A percentile compares a stretch with the other conserved stretches of the same genome.
These are phyloP conservation scores for Capitulum mitella DNA, from an alignment of 2,888 invertebrate genomes.

Conservation along the genomic window DNA sequence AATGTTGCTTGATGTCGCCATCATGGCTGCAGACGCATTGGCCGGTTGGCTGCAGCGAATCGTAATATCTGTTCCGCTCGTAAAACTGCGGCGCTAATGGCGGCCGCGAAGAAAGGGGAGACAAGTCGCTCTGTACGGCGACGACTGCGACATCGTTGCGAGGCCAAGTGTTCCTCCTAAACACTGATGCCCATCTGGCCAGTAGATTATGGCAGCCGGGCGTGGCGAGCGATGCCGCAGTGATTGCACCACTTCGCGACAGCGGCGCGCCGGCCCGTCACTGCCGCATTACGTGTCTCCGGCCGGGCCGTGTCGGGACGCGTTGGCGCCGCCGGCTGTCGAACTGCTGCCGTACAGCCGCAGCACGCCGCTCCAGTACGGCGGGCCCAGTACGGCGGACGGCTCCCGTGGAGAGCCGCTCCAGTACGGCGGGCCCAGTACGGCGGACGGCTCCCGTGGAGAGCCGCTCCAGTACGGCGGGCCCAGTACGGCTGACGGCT, in stretches of 20 bases:
- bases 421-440: too few species aligned
- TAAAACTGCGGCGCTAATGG: neutral
- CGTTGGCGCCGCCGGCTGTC: too few species aligned
- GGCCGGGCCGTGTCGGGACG: too few species aligned
- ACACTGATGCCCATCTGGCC: neutral
- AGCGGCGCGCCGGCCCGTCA: neutral
- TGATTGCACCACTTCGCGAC: slow-evolving; percentile 13
- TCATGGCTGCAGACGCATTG: neutral
- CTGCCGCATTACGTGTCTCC: neutral
- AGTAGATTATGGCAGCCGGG: neutral
- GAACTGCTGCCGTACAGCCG: too few species aligned
- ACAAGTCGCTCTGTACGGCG: neutral
- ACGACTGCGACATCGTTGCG: neutral
- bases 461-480: too few species aligned
- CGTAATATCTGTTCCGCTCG: neutral
- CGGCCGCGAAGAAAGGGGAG: neutral
- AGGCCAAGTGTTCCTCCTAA: neutral
- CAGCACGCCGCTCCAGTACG: too few species aligned
- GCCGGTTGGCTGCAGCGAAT: neutral
- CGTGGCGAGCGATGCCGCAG: neutral
- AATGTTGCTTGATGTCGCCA: neutral
- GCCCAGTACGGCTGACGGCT: too few species aligned
- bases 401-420: too few species aligned
- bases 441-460: too few species aligned
- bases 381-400: too few species aligned